Evolutionary conservation across 2,888 invertebrate genomes (phyloP), one percentile per base, ranked within the genome.

Genomic region (Scotopteryx bipunctaria): DNA sequence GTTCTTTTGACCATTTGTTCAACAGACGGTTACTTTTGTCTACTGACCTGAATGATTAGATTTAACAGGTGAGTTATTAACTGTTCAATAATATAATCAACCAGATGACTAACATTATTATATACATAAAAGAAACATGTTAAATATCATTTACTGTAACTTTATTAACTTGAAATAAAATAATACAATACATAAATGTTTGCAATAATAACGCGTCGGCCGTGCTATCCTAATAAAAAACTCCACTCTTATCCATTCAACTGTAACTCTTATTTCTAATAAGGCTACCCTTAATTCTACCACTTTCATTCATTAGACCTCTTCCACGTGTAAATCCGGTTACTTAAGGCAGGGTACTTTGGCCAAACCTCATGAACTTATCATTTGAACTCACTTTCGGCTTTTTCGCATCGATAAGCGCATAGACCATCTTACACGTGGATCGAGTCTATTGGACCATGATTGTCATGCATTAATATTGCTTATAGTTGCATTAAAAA

Each of bases 251-350:
- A 73, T 64, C 71, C 73, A 64, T 65, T 71, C 77, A 75, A 76
- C 38, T 73, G 70, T 78, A 80, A 79, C 73, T 81, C 86, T 87
- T 87, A 87, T 47, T 70, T 42, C 89, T 89, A 89, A 74, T 89
- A 89, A 89, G 89, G 89, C 89, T 90, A 88, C 83, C 84, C 86
- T 88, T 88, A 89, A 83, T 74, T 76, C 85, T 86, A 87, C 77
- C 70, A 64, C 72, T 75, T 70, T 64, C 78, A 73, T 66, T 72
- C 73, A 58, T 73, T 71, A 74, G 75, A 75, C 76, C 76, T 65
- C 72, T 57, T 62, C 41, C 66, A 69, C 68, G 27, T 16, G 29
- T 32, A 37, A 43, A 43, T 11, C 31, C 8, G 11, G 2, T 14
- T 21, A 13, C 37, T 21, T 15, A 41, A 5, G 23, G 2, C 2